A percentile compares a stretch with the other conserved stretches of the same genome.
phyloP scores from a whole-genome alignment of 64 coral and sea anemone genomes.

The Hydrozoanthus tunicans region DNA sequence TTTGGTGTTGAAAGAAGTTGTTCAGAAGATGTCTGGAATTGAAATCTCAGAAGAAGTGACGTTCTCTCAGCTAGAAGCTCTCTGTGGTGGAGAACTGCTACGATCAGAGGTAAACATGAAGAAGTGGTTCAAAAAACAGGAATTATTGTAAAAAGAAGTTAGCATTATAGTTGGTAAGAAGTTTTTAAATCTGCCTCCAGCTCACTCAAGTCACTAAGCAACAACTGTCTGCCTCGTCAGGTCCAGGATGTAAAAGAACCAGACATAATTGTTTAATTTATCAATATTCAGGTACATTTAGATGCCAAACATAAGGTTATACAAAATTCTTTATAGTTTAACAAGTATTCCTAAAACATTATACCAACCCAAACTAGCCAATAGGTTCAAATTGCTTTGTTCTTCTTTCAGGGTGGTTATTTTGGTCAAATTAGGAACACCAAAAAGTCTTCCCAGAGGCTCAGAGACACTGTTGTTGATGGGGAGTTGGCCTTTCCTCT shows the following conservation, averaged over 20 bases:
- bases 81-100: constrained; percentile 92
- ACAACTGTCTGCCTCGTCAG: no score
- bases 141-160: not conserved
- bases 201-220: no score
- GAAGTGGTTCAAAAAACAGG: not conserved
- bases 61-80: constrained; percentile 86
- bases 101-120: constrained; percentile 68
- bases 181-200: not conserved
- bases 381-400: not conserved
- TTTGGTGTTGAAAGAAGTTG: constrained; percentile 92
- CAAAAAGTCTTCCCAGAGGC: constrained; percentile 96
- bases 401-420: constrained; percentile 80
- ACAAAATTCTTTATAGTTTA: no score
- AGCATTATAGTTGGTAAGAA: not conserved
- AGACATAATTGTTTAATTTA: no score
- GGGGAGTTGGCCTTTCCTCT: constrained; percentile 89
- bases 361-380: no score
- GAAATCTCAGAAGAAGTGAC: constrained; percentile 99
- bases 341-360: no score
- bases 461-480: constrained; percentile 84
- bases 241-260: no score
- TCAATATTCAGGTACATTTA: no score
- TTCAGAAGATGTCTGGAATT: constrained; percentile 98
- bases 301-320: no score
- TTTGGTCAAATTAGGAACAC: constrained; percentile 99